A percentile compares a stretch with the other conserved stretches of the same genome.
Evolutionary conservation across 2,888 invertebrate genomes (phyloP).

Genomic region (Leptopilina drosophilae): DNA sequence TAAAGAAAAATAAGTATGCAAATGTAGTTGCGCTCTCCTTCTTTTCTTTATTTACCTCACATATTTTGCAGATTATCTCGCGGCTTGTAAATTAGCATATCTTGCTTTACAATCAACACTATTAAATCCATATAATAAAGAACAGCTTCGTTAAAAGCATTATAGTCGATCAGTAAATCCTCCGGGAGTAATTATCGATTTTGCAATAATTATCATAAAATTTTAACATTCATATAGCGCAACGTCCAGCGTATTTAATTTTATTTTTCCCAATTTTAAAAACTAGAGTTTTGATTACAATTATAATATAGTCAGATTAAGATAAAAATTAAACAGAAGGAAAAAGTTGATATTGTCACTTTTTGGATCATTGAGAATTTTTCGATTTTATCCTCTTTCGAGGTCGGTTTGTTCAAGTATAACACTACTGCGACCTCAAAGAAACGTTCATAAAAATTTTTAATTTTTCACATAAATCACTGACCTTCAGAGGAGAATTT

Average conservation of each 20-base stretch:
- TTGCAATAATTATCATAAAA: too few species aligned
- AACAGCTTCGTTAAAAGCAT: constrained; percentile 9
- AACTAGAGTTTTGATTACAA: too few species aligned
- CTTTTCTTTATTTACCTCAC: constrained; percentile 23
- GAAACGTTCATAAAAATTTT: constrained; percentile 30
- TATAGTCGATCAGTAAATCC: constrained; percentile 7
- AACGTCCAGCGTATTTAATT: too few species aligned
- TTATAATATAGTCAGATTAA: too few species aligned
- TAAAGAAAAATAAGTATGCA: constrained; percentile 27
- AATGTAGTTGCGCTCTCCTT: constrained; percentile 3
- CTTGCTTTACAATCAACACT: constrained; percentile 19
- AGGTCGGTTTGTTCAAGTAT: constrained; percentile 10
- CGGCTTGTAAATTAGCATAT: constrained; percentile 26
- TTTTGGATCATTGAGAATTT: constrained; percentile 21
- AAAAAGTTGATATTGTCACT: too few species aligned
- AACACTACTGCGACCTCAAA: constrained; percentile 18
- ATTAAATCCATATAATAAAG: constrained; percentile 32
- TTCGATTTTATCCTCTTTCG: background rate
- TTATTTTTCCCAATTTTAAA: too few species aligned
- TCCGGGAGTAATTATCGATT: background rate
- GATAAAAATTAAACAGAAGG: too few species aligned
- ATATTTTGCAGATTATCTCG: constrained; percentile 20
- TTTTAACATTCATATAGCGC: too few species aligned
- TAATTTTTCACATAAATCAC: constrained; percentile 30
- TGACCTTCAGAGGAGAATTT: constrained; percentile 1